Base-by-base conservation (phyloP, 2,113 vertebrate species). In the Myiopsitta monachus region DNA sequence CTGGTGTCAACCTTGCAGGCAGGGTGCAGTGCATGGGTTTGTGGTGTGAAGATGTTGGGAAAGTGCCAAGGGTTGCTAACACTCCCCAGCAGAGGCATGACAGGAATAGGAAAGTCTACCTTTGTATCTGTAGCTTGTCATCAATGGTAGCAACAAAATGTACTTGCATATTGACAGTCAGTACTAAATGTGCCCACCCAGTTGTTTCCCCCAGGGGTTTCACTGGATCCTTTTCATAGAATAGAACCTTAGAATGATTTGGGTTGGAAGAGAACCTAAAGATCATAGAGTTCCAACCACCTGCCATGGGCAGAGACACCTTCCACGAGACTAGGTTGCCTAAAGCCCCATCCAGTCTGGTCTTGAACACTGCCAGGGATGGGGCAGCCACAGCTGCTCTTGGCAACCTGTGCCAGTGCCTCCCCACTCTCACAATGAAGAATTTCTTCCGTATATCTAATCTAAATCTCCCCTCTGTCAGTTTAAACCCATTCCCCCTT, bases 101-200 rank as follows among this genome's bases (percentile, higher is more conserved):
- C 10, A 15, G 64, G 28, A 47, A 21, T 12, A 10, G 52, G n/a
- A 12, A 27, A 5, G 39, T 46, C 28, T 12, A 5, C 21, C n/a
- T 57, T 21, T 12, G 22, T 33, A 4, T 1, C 17, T 15, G 43
- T 21, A 13, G 11, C 43, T 39, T 44, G 12, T 26, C 16, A 2
- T 19, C 22, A 8, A 18, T 6, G 33, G n/a, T 36, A 33, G 14
- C 9, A 27, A 19, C 61, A n/a, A 9, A 19, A 21, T 5, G 43
- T 15, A 6, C 79, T 33, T 17, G 22, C 22, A 4, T 13, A 3
- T 39, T 3, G 15, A 38, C 14, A 1, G 43, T n/a, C 54, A 3
- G 23, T 8, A 4, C 9, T 38, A 16, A 22, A 27, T 18, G 10
- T 3, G 55, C 54, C 2, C 36, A 9, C 14, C 2, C 44, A 1